Evolutionary conservation across 2,888 invertebrate species (phyloP), one percentile per base, ranked within the genome.

Genomic region (Rotaria macrura): DNA sequence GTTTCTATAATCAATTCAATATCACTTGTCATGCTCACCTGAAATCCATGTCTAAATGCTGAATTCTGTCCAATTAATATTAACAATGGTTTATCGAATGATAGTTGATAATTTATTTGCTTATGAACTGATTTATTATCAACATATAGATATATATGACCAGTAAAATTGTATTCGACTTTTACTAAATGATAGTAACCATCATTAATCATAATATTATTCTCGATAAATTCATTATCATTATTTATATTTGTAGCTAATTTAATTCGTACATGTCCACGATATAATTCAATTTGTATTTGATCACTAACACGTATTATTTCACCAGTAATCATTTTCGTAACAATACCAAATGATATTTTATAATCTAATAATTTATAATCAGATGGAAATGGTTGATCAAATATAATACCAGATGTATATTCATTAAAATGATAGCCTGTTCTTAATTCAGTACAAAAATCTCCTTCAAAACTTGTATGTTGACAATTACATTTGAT

Each of bases 391-490:
- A 29, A 65, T 65, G 65, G 65, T 65, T 65, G 65, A 65, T 65
- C 65, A 43, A 79, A 79, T 79, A 79, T 40, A 14, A 79, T n/a
- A n/a, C 79, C 79, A 12, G 79, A 6, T 43, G 43, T 43, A 43
- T 79, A 43, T 43, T 79, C 43, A 43, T 43, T 40, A 43, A 79
- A 79, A n/a, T n/a, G n/a, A 79, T 79, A 79, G 2, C 79, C 79
- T 1, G 12, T 40, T 43, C 20, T 4, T 43, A 79, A 43, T n/a
- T 79, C 43, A 14, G n/a, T 79, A 43, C 79, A 79, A 43, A 43
- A 79, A 20, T 79, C 43, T 79, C 79, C 79, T 43, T 79, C 25
- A 79, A 79, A 79, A 79, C 79, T 79, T 79, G 79, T 79, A 79
- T 79, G 43, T 79, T 43, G 23, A 79, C 79, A 79, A 79, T 79